phyloP scores from a whole-genome alignment of 2,888 invertebrate genomes.

The Hydrotaea diabolus region DNA sequence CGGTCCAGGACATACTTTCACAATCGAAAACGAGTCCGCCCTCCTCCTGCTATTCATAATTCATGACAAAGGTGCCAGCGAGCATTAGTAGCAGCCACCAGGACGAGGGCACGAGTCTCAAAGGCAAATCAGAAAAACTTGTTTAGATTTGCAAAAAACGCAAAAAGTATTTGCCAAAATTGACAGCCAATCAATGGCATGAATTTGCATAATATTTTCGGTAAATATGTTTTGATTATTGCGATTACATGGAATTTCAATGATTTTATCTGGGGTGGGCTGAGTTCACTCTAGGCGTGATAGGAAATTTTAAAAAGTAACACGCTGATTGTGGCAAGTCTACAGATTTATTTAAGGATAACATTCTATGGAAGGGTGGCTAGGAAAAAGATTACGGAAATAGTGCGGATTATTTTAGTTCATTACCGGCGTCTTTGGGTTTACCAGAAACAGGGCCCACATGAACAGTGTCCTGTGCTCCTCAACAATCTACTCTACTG shows the following conservation, averaged over 20 bases:
- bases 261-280: slow-evolving; percentile 18
- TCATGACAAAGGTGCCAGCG: slow-evolving; percentile 49
- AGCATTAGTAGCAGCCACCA: not conserved
- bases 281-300: not conserved
- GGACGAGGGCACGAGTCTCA: slow-evolving; percentile 30
- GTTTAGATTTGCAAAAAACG: slow-evolving; percentile 65
- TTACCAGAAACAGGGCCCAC: too few species aligned
- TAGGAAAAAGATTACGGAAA: too few species aligned
- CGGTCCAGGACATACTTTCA: slow-evolving; percentile 23
- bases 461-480: too few species aligned
- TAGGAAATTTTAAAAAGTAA: not conserved
- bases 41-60: slow-evolving; percentile 58
- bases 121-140: slow-evolving; percentile 55
- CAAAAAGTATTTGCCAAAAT: slow-evolving; percentile 64
- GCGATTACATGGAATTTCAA: slow-evolving; percentile 63
- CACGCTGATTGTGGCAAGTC: not conserved
- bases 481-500: too few species aligned
- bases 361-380: too few species aligned
- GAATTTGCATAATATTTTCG: slow-evolving; percentile 69
- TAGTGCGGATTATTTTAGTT: too few species aligned
- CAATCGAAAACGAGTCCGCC: slow-evolving; percentile 48
- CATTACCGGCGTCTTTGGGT: too few species aligned
- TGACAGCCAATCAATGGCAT: slow-evolving; percentile 67
- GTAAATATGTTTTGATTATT: slow-evolving; percentile 68
- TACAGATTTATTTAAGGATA: too few species aligned